These are phyloP conservation scores for Luffia ferchaultella DNA, from an alignment of 2,888 invertebrate genomes.

Conservation along the genomic window DNA sequence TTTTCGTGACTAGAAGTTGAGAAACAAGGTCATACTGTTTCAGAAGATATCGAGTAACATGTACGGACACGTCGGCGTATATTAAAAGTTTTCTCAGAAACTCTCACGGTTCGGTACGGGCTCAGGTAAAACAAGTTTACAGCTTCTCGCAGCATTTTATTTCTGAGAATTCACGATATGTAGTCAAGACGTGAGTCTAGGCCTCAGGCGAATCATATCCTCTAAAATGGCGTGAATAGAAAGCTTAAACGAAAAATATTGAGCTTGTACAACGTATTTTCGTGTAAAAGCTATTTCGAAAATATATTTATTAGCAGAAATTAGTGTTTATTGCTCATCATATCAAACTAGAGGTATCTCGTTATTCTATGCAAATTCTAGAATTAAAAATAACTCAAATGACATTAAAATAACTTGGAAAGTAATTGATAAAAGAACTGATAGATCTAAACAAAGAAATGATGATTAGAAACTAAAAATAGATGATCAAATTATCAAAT, in stretches of 20 bases:
- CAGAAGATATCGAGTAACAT: not conserved
- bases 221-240: not conserved
- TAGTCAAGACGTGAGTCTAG: not conserved
- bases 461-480: too few relatives aligned
- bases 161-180: not conserved
- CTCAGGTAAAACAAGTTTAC: not conserved
- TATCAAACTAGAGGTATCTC: too few relatives aligned
- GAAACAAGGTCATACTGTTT: too few relatives aligned
- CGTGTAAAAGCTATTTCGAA: not conserved
- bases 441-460: too few relatives aligned
- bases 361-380: not conserved
- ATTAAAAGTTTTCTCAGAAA: constrained; percentile 1
- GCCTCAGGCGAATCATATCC: not conserved
- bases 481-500: too few relatives aligned
- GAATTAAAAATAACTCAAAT: not conserved
- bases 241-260: not conserved
- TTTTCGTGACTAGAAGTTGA: too few relatives aligned
- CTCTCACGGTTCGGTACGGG: not conserved
- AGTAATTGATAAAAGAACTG: too few relatives aligned
- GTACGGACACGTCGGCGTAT: not conserved
- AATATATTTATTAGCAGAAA: not conserved
- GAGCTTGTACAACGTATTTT: not conserved
- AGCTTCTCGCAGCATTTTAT: not conserved
- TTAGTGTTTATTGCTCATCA: too few relatives aligned
- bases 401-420: not conserved